phyloP scores from a whole-genome alignment of 2,797 vertebrate genomes.

The Delichon dasypus region DNA sequence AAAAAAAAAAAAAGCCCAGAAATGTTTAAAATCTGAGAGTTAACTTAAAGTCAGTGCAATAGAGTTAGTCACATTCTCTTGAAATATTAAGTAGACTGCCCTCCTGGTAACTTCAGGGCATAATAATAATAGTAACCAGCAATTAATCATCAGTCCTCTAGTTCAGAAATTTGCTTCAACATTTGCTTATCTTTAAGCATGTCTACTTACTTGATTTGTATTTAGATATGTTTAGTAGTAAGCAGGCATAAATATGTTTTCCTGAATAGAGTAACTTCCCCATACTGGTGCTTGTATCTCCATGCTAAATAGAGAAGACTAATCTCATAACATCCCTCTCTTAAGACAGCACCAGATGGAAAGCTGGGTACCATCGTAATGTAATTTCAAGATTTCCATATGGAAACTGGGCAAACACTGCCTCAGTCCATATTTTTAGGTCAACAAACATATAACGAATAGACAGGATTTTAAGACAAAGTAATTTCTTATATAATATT shows the following conservation, averaged over 20 bases:
- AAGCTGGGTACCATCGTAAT: background rate
- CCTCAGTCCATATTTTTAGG: conserved; percentile 27
- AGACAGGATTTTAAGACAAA: conserved; percentile 68
- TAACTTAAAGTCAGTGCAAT: conserved; percentile 31
- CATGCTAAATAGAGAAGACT: background rate
- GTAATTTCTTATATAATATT: conserved; percentile 39
- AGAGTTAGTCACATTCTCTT: background rate
- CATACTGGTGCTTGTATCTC: background rate
- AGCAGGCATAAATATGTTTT: background rate
- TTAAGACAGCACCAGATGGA: background rate
- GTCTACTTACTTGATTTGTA: background rate
- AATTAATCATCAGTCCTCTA: background rate
- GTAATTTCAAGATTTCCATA: conserved; percentile 2
- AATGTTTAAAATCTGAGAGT: background rate
- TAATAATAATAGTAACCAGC: background rate
- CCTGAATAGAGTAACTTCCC: background rate
- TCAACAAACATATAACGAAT: conserved; percentile 47
- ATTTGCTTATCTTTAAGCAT: background rate
- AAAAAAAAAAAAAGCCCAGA: background rate
- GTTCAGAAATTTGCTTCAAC: background rate
- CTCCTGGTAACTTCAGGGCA: background rate
- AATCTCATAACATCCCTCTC: background rate
- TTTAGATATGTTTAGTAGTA: background rate
- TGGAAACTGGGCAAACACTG: conserved; percentile 1
- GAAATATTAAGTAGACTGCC: background rate